phyloP scores from a whole-genome alignment of 2,888 invertebrate genomes.

The Myathropa florea region DNA sequence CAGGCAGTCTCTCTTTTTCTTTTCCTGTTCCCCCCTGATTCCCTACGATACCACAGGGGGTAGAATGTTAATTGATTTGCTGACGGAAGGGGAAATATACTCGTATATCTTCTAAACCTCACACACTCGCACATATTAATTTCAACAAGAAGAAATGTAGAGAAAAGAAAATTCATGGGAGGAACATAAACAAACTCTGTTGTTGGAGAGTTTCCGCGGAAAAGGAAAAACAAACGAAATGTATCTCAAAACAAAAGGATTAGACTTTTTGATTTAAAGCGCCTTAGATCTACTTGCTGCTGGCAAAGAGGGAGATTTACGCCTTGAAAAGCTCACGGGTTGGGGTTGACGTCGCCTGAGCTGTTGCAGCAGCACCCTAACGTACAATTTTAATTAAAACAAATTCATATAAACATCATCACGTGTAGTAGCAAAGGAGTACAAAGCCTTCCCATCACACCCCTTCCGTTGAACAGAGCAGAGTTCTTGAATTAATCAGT shows the following conservation, averaged over 20 bases:
- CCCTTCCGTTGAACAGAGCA: background rate
- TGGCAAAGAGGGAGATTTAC: slow-evolving; percentile 52
- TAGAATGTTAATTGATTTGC: slow-evolving; percentile 69
- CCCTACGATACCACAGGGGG: background rate
- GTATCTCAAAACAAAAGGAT: slow-evolving; percentile 61
- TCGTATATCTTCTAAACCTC: slow-evolving; percentile 28
- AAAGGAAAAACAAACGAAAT: slow-evolving; percentile 32
- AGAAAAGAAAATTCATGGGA: slow-evolving; percentile 29
- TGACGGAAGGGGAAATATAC: slow-evolving; percentile 4
- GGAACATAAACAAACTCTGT: slow-evolving; percentile 55
- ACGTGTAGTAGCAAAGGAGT: background rate
- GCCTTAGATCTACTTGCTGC: slow-evolving; percentile 42
- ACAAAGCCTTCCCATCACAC: slow-evolving; percentile 35
- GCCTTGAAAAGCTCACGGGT: slow-evolving; percentile 16
- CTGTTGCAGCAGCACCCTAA: slow-evolving; percentile 29
- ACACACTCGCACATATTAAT: slow-evolving; percentile 22
- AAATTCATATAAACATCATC: slow-evolving; percentile 56
- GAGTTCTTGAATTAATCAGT: slow-evolving; percentile 60
- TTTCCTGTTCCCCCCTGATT: no score
- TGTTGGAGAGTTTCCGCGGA: background rate
- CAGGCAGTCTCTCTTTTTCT: background rate
- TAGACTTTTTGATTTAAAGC: slow-evolving; percentile 68
- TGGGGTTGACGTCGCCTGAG: slow-evolving; percentile 12
- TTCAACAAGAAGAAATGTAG: background rate
- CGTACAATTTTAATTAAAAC: slow-evolving; percentile 66